Percentiles rank a stretch among this genome's conserved stretches.
phyloP scores from a whole-genome alignment of 2,888 invertebrate genomes.

The Gisinianus flammeolus region DNA sequence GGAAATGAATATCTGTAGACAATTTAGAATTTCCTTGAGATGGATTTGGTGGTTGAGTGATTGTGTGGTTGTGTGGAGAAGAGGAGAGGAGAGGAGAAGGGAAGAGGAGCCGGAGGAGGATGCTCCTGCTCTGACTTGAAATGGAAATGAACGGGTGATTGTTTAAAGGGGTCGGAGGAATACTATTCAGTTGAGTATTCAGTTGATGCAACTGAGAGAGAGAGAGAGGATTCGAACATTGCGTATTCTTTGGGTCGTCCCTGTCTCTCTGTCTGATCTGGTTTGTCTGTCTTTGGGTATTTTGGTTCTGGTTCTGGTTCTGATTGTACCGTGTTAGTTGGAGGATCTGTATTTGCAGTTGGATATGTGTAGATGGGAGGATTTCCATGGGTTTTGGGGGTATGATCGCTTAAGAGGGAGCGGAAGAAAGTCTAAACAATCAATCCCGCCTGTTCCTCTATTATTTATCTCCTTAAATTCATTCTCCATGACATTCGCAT shows the following conservation, averaged over 20 bases:
- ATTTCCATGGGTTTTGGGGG: background rate
- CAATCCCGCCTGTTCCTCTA: slow-evolving; percentile 27
- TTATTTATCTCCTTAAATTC: slow-evolving; percentile 27
- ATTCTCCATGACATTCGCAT: slow-evolving; percentile 22
- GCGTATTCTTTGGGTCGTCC: background rate
- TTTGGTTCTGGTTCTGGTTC: background rate
- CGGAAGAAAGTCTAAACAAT: slow-evolving; percentile 27
- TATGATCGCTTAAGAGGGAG: slow-evolving; percentile 10
- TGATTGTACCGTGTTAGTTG: background rate
- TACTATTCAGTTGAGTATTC: too few species aligned
- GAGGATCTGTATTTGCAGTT: background rate
- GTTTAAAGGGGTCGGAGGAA: background rate
- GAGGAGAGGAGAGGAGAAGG: background rate
- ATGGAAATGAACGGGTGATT: background rate
- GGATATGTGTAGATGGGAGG: background rate
- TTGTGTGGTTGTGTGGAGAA: too few species aligned
- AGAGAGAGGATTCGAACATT: background rate
- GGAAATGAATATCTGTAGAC: too few species aligned
- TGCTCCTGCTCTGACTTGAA: too few species aligned
- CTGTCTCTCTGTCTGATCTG: background rate
- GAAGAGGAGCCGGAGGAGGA: too few species aligned
- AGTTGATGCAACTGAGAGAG: too few species aligned
- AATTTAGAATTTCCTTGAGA: too few species aligned
- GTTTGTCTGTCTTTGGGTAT: background rate
- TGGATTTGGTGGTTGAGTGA: too few species aligned